A percentile compares a stretch with the other conserved stretches of the same genome.
Evolutionary conservation across 2,797 vertebrate species (phyloP).

Genomic region (Mallotus villosus): DNA sequence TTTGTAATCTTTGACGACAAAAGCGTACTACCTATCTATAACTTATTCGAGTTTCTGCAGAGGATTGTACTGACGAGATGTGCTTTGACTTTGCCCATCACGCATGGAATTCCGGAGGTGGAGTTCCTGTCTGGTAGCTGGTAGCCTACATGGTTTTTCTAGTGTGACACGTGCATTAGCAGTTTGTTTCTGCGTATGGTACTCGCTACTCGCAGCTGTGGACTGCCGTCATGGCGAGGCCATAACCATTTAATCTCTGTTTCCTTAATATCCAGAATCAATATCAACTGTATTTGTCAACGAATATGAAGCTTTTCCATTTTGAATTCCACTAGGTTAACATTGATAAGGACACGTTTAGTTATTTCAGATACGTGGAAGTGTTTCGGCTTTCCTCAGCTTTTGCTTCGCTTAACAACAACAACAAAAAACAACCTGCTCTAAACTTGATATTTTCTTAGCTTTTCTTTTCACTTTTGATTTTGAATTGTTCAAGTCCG

Average conservation of each 20-base stretch:
- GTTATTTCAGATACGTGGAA: slow-evolving; percentile 52
- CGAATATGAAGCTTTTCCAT: slow-evolving; percentile 54
- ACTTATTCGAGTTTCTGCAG: slow-evolving; percentile 78
- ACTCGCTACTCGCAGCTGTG: slow-evolving; percentile 69
- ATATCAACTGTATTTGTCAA: slow-evolving; percentile 53
- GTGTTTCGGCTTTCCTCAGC: slow-evolving; percentile 53
- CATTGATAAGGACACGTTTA: slow-evolving; percentile 51
- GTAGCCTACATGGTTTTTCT: slow-evolving; percentile 63
- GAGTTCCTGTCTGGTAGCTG: slow-evolving; percentile 59
- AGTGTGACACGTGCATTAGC: slow-evolving; percentile 57
- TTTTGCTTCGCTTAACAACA: slow-evolving; percentile 58
- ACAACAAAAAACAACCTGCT: slow-evolving; percentile 44
- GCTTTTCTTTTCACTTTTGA: slow-evolving; percentile 41
- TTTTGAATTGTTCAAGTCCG: slow-evolving; percentile 57
- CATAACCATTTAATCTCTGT: slow-evolving; percentile 55
- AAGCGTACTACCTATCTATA: slow-evolving; percentile 79
- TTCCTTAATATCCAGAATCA: slow-evolving; percentile 44
- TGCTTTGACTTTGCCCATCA: slow-evolving; percentile 62
- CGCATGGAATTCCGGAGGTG: slow-evolving; percentile 58
- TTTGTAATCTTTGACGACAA: slow-evolving; percentile 75
- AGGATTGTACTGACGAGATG: slow-evolving; percentile 67
- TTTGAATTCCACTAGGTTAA: slow-evolving; percentile 59
- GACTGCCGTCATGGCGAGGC: slow-evolving; percentile 58
- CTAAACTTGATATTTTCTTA: slow-evolving; percentile 55
- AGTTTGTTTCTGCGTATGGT: slow-evolving; percentile 70